phyloP scores from a whole-genome alignment of 1,140 invertebrate species.

The Drosophila parabipectinata region DNA sequence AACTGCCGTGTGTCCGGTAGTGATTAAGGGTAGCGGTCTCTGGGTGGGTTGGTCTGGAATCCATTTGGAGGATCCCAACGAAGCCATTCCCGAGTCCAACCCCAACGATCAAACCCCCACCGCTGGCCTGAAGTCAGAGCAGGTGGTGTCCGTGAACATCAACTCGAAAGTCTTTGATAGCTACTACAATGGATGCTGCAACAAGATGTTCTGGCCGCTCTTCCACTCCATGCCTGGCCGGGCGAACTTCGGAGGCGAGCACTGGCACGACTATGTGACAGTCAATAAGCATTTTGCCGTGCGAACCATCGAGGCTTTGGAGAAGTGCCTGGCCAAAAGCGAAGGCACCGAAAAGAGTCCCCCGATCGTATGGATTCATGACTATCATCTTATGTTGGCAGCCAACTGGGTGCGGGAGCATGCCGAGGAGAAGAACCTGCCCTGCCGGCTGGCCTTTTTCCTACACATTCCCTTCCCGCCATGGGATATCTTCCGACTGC shows the following conservation, averaged over 20 bases:
- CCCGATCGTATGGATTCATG: slow-evolving; percentile 95
- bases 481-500: slow-evolving; percentile 95
- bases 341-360: slow-evolving; percentile 85
- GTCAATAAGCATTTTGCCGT: slow-evolving; percentile 93
- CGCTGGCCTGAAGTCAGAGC: slow-evolving; percentile 91
- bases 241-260: slow-evolving; percentile 90
- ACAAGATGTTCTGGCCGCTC: slow-evolving; percentile 95
- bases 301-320: slow-evolving; percentile 90
- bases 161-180: slow-evolving; percentile 90
- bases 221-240: slow-evolving; percentile 95
- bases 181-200: slow-evolving; percentile 96
- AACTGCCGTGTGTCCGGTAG: slow-evolving; percentile 95
- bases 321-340: slow-evolving; percentile 86
- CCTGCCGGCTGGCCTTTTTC: slow-evolving; percentile 94
- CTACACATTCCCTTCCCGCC: slow-evolving; percentile 96
- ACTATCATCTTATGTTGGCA: slow-evolving; percentile 95
- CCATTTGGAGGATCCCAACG: slow-evolving; percentile 88
- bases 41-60: slow-evolving; percentile 97
- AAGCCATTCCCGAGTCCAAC: slow-evolving; percentile 93
- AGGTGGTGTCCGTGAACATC: slow-evolving; percentile 92
- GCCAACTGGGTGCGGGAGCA: slow-evolving; percentile 94
- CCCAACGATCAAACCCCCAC: slow-evolving; percentile 93
- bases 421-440: slow-evolving; percentile 91
- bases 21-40: slow-evolving; percentile 91
- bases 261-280: slow-evolving; percentile 92